phyloP scores from a whole-genome alignment of 1,140 invertebrate species.

The Drosophila ercepeae region DNA sequence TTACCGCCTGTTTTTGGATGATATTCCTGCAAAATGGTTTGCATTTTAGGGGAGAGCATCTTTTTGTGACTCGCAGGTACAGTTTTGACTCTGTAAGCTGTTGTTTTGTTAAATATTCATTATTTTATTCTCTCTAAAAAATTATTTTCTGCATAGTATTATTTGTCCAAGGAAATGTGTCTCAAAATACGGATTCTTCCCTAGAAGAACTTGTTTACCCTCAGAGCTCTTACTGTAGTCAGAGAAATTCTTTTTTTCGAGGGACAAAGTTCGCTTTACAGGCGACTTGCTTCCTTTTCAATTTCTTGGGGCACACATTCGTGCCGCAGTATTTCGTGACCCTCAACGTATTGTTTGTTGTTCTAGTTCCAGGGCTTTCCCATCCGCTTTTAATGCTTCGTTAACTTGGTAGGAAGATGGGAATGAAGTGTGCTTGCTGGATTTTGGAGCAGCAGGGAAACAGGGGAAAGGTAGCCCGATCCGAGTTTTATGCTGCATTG shows the following conservation, averaged over 20 bases:
- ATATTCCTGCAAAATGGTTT: slow-evolving; percentile 56
- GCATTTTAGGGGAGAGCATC: slow-evolving; percentile 33
- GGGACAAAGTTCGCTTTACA: neutral
- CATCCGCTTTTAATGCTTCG: slow-evolving; percentile 32
- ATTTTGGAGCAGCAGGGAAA: neutral
- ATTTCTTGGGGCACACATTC: slow-evolving; percentile 29
- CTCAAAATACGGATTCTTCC: neutral
- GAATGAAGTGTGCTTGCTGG: neutral
- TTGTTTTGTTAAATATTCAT: neutral
- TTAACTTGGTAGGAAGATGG: slow-evolving; percentile 1
- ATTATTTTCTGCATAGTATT: neutral
- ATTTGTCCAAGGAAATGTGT: neutral
- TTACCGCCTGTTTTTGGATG: slow-evolving; percentile 52
- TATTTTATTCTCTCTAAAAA: neutral
- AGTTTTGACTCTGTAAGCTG: neutral
- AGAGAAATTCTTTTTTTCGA: neutral
- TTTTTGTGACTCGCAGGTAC: slow-evolving; percentile 24
- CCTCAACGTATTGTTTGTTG: slow-evolving; percentile 45
- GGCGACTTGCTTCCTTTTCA: slow-evolving; percentile 23
- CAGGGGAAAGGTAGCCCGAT: slow-evolving; percentile 8
- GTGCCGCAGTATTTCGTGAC: slow-evolving; percentile 42
- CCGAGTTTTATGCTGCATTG: slow-evolving; percentile 52
- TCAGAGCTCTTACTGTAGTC: slow-evolving; percentile 6
- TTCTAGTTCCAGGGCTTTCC: slow-evolving; percentile 37
- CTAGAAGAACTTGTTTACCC: neutral